These are phyloP conservation scores for Trissolcus basalis DNA, from an alignment of 1,140 invertebrate species.

Conservation along the genomic window DNA sequence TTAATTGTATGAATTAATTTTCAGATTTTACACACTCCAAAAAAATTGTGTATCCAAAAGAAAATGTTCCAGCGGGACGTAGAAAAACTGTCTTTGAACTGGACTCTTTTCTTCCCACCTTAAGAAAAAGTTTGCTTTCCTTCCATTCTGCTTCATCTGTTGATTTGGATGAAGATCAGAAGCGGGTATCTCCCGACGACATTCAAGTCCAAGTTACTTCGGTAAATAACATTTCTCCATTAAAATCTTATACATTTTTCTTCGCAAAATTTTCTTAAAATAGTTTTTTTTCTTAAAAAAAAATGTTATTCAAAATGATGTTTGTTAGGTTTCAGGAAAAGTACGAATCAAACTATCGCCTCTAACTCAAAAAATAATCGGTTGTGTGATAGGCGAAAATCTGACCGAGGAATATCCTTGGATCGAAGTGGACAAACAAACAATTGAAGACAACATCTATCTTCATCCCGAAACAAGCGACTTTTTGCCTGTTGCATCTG, in stretches of 20 bases:
- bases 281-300: too few relatives aligned
- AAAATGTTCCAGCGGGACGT: neutral
- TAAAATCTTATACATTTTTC: too few relatives aligned
- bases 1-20: too few relatives aligned
- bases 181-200: neutral
- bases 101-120: constrained; percentile 52
- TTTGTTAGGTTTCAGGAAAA: constrained; percentile 57
- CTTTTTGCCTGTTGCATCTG: constrained; percentile 76
- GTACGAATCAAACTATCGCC: constrained; percentile 68
- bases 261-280: too few relatives aligned
- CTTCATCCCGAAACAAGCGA: constrained; percentile 77
- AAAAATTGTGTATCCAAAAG: too few relatives aligned
- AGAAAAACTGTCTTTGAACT: constrained; percentile 62
- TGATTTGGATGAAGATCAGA: neutral
- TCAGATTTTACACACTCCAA: too few relatives aligned
- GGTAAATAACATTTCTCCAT: neutral
- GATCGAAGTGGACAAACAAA: constrained; percentile 80
- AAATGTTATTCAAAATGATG: neutral
- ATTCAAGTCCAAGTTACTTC: neutral
- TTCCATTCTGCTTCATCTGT: neutral
- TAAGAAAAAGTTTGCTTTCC: neutral
- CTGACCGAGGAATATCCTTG: constrained; percentile 85
- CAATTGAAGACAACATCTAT: constrained; percentile 78
- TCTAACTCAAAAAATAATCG: constrained; percentile 74
- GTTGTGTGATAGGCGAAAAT: constrained; percentile 75